phyloP scores from a whole-genome alignment of 2,888 invertebrate species.

The Andrena trimmerana region DNA sequence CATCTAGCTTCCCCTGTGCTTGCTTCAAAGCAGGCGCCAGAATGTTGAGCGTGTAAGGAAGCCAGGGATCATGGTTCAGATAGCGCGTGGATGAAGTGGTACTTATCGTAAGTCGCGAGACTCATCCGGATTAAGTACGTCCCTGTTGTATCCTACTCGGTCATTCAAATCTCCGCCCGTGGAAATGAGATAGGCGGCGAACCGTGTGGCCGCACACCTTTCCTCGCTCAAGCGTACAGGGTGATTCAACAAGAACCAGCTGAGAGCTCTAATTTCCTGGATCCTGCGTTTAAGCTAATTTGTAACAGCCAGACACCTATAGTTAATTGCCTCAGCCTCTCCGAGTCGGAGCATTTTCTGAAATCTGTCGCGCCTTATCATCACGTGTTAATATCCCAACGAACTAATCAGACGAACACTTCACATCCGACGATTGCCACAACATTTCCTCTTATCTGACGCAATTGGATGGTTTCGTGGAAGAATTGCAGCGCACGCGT shows the following conservation, averaged over 20 bases:
- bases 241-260: conserved; percentile 71
- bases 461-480: not conserved
- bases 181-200: conserved; percentile 70
- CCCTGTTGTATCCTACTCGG: conserved; percentile 73
- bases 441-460: not conserved
- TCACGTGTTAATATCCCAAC: not conserved
- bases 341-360: not conserved
- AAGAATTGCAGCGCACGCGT: not conserved
- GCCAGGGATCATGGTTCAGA: not conserved
- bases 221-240: conserved; percentile 61
- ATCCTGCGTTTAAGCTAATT: conserved; percentile 55
- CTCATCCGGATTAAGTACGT: conserved; percentile 58
- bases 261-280: conserved; percentile 66
- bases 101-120: conserved; percentile 4
- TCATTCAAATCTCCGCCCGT: conserved; percentile 78
- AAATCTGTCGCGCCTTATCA: not conserved
- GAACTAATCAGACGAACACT: not conserved
- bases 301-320: not conserved
- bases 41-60: not conserved
- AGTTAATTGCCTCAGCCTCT: not conserved
- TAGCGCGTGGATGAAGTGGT: conserved; percentile 18
- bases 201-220: conserved; percentile 61
- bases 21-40: not conserved
- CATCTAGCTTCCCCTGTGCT: no score
- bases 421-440: no score